Conservation (phyloP, 2,888 invertebrate species). For the Philonicus albiceps region DNA sequence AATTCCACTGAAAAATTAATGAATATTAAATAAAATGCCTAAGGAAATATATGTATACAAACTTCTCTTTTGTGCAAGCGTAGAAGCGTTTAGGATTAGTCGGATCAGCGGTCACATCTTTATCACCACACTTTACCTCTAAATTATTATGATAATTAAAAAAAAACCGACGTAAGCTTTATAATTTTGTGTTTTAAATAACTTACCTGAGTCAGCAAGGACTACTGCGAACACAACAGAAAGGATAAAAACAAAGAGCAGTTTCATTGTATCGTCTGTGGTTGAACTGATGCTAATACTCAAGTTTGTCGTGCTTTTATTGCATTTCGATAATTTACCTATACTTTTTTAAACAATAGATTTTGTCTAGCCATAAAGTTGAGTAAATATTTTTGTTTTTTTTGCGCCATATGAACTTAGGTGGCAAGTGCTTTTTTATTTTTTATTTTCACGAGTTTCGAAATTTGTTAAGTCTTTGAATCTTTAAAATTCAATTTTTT, state of each 20-base stretch:
- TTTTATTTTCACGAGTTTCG: neutral
- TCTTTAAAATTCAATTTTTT: no score
- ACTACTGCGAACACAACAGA: neutral
- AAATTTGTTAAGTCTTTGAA: no score
- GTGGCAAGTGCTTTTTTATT: no score
- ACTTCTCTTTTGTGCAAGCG: neutral
- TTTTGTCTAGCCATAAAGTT: neutral
- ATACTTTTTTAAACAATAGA: neutral
- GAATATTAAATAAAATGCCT: neutral
- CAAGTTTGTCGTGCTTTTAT: neutral
- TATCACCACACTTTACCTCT: neutral
- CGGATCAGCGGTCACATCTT: neutral
- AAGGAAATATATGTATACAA: neutral
- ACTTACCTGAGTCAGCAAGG: neutral
- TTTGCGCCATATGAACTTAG: no score
- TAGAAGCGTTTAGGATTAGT: neutral
- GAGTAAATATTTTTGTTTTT: no score
- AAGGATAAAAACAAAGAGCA: neutral
- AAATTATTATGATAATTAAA: neutral
- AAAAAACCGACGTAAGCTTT: neutral
- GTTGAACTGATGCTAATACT: neutral
- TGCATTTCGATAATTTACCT: neutral
- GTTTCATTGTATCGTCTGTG: neutral
- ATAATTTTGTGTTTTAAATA: neutral
- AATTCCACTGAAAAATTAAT: neutral